Conservation (phyloP, 2,888 invertebrate genomes). For the Mesorhabditis spiculigera region DNA sequence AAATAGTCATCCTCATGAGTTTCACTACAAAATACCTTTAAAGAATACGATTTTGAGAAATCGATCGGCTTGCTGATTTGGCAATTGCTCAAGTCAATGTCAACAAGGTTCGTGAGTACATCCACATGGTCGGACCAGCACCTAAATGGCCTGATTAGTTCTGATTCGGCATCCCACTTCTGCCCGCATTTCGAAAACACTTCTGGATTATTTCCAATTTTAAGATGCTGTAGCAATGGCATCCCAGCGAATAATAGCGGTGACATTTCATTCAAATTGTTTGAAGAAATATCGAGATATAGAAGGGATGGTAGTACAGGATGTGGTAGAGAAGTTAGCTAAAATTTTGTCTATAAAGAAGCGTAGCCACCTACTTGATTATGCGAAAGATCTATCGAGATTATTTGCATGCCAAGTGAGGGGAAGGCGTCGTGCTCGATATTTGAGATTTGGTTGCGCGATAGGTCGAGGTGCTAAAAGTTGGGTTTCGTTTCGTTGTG, state of each 20-base stretch:
- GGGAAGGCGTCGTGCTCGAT: slow-evolving; percentile 36
- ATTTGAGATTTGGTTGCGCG: slow-evolving; percentile 36
- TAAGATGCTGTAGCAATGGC: slow-evolving; percentile 43
- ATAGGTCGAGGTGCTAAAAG: slow-evolving; percentile 46
- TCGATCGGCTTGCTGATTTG: slow-evolving; percentile 20
- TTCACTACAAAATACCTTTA: slow-evolving; percentile 20
- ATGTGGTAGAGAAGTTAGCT: slow-evolving; percentile 34
- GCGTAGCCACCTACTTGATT: slow-evolving; percentile 20
- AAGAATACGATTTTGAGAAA: slow-evolving; percentile 14
- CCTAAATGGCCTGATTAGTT: slow-evolving; percentile 7
- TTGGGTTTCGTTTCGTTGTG: slow-evolving; percentile 8
- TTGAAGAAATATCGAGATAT: slow-evolving; percentile 42
- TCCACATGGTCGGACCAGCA: slow-evolving; percentile 39
- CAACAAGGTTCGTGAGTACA: slow-evolving; percentile 38
- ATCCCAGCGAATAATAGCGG: slow-evolving; percentile 37
- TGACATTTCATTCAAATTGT: slow-evolving; percentile 35
- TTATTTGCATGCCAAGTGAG: slow-evolving; percentile 31
- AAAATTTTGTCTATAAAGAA: background rate
- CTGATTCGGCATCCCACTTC: background rate
- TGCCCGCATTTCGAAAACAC: slow-evolving; percentile 17
- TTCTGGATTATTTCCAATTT: slow-evolving; percentile 33
- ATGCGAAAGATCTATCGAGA: slow-evolving; percentile 32
- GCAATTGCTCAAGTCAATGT: slow-evolving; percentile 43
- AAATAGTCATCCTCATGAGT: slow-evolving; percentile 10
- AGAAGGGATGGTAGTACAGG: slow-evolving; percentile 47